Base-by-base conservation (phyloP, 2,888 invertebrate genomes). In the Lithophane leautieri region DNA sequence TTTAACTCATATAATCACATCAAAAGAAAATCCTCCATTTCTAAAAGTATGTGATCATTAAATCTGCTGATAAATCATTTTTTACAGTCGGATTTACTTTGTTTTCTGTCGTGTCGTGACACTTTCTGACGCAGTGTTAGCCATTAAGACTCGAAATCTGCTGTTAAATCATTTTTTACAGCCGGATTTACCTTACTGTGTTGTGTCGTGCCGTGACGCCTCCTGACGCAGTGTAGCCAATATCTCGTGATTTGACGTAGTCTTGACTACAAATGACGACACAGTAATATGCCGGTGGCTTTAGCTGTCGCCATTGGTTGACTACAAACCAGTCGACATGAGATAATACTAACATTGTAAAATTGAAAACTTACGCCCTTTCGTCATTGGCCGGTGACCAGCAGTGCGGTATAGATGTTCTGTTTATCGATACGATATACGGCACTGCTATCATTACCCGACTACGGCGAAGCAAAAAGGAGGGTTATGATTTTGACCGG, bases 1-100 rank as follows among this genome's bases (percentile, higher is more conserved):
- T 47, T 50, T 16, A 60, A 65, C 4, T 11, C 40, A 22, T 40
- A 16, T 40, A 60, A 52, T 60, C 58, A 52, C 42, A 76, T 75
- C 12, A 47, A 40, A 22, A n/a, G 1, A 42, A 22, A n/a, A 47
- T 25, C 16, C 11, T 19, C 11, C 12, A n/a, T 50, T 40, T 42
- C 22, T 12, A 22, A 58, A 60, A 22, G 19, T 28, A 28, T 14
- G 4, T 58, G 22, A 34, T 47, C 47, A 47, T 47, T 14, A 25
- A 6, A 50, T 50, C 9, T 28, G 12, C 4, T 12, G 22, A 25
- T 19, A 19, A 25, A 44, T 44, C 16, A 2, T 16, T 47, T 47
- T n/a, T n/a, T n/a, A n/a, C n/a, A n/a, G n/a, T n/a, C n/a, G n/a
- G n/a, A n/a, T n/a, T n/a, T n/a, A n/a, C n/a, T n/a, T n/a, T 47